Conservation (phyloP, 2,888 invertebrate species). For the Drosophila suboccidentalis region DNA sequence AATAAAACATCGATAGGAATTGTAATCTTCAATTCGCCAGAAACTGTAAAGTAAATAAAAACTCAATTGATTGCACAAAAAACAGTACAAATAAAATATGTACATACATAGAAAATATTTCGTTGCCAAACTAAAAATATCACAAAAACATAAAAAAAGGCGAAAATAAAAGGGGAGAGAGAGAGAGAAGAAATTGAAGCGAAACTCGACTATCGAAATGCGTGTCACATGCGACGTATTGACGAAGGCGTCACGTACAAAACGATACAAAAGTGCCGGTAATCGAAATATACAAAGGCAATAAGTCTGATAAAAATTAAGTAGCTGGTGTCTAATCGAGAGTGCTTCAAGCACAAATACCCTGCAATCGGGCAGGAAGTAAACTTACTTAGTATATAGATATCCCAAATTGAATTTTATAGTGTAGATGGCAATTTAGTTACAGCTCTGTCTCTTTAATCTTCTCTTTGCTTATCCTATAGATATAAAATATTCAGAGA, state of each 20-base stretch:
- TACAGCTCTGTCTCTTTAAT: neutral
- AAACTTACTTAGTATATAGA: neutral
- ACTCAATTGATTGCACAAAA: conserved; percentile 38
- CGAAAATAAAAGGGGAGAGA: neutral
- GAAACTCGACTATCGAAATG: conserved; percentile 55
- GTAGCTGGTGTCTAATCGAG: neutral
- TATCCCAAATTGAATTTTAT: neutral
- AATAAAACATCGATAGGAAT: conserved; percentile 31
- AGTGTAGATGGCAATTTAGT: neutral
- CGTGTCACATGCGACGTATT: conserved; percentile 61
- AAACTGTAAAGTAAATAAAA: conserved; percentile 32
- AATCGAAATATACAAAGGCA: conserved; percentile 60
- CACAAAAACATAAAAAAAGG: conserved; percentile 17
- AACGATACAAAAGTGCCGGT: conserved; percentile 55
- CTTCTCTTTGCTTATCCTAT: neutral
- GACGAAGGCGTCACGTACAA: conserved; percentile 61
- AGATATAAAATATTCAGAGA: neutral
- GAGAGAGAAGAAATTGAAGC: neutral
- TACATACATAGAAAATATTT: conserved; percentile 22
- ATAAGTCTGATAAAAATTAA: conserved; percentile 34
- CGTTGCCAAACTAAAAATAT: conserved; percentile 21
- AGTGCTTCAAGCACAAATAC: neutral
- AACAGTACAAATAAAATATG: conserved; percentile 35
- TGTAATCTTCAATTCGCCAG: conserved; percentile 15
- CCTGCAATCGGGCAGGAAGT: neutral